Evolutionary conservation across 2,888 invertebrate species (phyloP).

Genomic region (Drosophila yooni): DNA sequence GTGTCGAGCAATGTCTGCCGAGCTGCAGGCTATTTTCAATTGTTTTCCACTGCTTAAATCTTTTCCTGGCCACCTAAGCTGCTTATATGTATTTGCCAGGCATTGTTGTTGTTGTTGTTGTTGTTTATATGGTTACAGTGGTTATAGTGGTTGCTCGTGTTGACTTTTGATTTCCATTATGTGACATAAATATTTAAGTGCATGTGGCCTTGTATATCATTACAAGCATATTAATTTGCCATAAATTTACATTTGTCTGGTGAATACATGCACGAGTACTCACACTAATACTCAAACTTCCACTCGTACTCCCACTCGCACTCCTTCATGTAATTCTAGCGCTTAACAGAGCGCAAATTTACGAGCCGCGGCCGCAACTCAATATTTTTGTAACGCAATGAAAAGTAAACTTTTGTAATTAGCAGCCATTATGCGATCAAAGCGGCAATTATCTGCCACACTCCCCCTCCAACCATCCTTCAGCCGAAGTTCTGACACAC

Average conservation of each 20-base stretch:
- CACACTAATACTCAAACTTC: not conserved
- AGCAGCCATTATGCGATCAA: conserved; percentile 83
- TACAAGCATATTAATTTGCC: conserved; percentile 72
- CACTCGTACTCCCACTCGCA: not conserved
- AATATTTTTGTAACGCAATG: conserved; percentile 66
- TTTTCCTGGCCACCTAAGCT: conserved; percentile 26
- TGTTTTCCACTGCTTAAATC: conserved; percentile 38
- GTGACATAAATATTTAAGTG: conserved; percentile 66
- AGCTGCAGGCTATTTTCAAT: conserved; percentile 33
- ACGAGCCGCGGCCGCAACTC: conserved; percentile 25
- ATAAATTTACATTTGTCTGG: conserved; percentile 63
- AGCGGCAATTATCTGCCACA: conserved; percentile 76
- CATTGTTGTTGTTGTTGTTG: conserved; percentile 17
- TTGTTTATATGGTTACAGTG: conserved; percentile 25
- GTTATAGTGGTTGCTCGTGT: conserved; percentile 30
- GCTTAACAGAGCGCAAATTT: conserved; percentile 34
- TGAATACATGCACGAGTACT: conserved; percentile 46
- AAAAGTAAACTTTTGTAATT: conserved; percentile 82
- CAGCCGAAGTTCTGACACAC: not conserved
- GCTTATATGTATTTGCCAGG: conserved; percentile 18
- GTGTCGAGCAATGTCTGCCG: conserved; percentile 3
- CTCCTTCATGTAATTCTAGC: not conserved
- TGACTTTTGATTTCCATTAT: conserved; percentile 61
- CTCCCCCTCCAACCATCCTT: not conserved
- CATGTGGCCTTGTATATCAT: conserved; percentile 55